phyloP scores from a whole-genome alignment of 2,888 invertebrate genomes.

The Andrena chrysosceles region DNA sequence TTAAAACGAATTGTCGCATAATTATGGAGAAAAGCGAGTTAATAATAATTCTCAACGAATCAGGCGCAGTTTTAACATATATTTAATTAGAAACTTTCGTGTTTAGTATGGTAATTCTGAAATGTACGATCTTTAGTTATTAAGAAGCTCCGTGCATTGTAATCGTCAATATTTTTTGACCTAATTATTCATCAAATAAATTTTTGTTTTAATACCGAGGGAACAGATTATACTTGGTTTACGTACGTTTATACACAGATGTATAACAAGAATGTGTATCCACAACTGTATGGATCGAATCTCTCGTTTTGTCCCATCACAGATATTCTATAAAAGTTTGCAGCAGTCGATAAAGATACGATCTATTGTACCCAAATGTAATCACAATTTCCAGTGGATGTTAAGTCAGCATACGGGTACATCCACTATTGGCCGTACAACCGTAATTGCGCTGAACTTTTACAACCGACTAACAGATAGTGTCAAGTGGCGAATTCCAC shows the following conservation, averaged over 20 bases:
- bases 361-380: no score
- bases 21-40: constrained; percentile 6
- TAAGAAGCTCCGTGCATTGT: constrained; percentile 26
- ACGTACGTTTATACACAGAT: no score
- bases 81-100: constrained; percentile 27
- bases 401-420: no score
- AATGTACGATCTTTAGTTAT: constrained; percentile 29
- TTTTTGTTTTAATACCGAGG: constrained; percentile 31
- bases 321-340: no score
- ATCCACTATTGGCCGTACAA: neutral
- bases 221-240: neutral
- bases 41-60: constrained; percentile 16
- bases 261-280: no score
- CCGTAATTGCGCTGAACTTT: neutral
- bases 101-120: constrained; percentile 22
- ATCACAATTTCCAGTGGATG: no score
- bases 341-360: no score
- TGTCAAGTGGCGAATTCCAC: constrained; percentile 18
- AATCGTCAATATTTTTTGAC: constrained; percentile 46
- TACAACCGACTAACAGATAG: constrained; percentile 21
- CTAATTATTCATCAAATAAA: constrained; percentile 33
- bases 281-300: no score
- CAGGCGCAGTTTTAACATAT: constrained; percentile 10
- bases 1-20: constrained; percentile 22
- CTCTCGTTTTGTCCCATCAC: no score